phyloP scores from a whole-genome alignment of 2,797 vertebrate species.

The Sphaeramia orbicularis region DNA sequence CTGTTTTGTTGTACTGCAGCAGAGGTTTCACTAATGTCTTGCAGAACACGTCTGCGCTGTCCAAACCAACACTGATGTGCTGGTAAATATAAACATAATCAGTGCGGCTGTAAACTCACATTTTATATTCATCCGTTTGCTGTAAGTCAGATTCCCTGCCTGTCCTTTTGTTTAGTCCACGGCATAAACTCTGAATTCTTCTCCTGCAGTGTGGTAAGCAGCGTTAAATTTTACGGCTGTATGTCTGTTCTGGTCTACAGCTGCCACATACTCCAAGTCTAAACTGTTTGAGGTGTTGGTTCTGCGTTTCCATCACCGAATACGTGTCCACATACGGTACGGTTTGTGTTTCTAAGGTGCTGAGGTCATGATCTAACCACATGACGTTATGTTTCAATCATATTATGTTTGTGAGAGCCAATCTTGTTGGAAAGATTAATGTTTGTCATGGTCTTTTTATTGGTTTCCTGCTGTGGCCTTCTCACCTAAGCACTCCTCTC shows the following conservation, averaged over 20 bases:
- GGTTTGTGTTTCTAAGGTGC: conserved; percentile 16
- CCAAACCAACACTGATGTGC: too few relatives aligned
- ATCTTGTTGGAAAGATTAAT: too few relatives aligned
- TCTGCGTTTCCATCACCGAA: not conserved
- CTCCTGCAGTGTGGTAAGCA: conserved; percentile 11
- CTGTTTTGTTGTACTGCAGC: too few relatives aligned
- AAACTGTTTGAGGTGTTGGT: conserved; percentile 19
- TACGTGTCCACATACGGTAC: conserved; percentile 10
- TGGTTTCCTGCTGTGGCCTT: not conserved
- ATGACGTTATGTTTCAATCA: too few relatives aligned
- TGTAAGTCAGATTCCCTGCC: conserved; percentile 10
- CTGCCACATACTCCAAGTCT: conserved; percentile 16
- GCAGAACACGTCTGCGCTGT: too few relatives aligned
- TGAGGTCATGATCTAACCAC: too few relatives aligned
- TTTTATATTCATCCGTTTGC: not conserved
- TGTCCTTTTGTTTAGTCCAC: conserved; percentile 18
- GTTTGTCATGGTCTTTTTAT: too few relatives aligned
- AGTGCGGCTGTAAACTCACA: too few relatives aligned
- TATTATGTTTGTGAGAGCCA: too few relatives aligned
- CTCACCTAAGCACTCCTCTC: not conserved
- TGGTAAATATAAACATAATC: too few relatives aligned
- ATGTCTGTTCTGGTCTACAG: conserved; percentile 37
- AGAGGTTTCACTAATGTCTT: too few relatives aligned
- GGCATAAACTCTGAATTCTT: conserved; percentile 6
- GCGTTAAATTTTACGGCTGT: conserved; percentile 18